phyloP scores from a whole-genome alignment of 2,113 vertebrate species.

The Nothocercus nigrocapillus region DNA sequence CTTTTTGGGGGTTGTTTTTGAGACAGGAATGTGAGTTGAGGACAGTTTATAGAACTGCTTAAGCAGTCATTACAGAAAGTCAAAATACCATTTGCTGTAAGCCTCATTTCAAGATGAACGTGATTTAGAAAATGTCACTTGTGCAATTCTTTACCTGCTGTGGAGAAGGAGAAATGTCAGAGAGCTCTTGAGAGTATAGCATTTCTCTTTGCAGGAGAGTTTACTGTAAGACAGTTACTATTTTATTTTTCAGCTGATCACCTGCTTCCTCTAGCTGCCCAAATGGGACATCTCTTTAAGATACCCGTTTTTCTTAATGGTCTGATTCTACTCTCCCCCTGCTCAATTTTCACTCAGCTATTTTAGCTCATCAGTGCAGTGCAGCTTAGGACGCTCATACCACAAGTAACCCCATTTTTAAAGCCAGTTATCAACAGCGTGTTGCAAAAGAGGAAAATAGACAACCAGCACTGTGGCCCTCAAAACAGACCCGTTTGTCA shows the following conservation, averaged over 20 bases:
- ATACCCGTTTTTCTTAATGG: background rate
- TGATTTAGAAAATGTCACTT: background rate
- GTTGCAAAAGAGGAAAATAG: background rate
- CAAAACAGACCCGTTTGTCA: background rate
- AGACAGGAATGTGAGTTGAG: background rate
- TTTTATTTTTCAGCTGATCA: background rate
- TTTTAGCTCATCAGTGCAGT: background rate
- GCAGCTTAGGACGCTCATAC: background rate
- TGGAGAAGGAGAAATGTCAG: background rate
- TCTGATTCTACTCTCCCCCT: background rate
- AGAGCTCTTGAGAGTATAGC: background rate
- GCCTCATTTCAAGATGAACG: background rate
- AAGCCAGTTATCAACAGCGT: background rate
- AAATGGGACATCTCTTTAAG: background rate
- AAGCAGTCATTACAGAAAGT: background rate
- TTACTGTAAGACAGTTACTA: rapidly evolving
- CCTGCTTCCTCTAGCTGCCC: background rate
- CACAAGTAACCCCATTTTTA: background rate
- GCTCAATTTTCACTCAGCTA: background rate
- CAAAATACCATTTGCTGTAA: background rate
- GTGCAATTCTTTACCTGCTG: background rate
- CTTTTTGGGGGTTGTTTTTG: background rate
- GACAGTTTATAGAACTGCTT: background rate
- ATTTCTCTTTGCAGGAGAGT: background rate
- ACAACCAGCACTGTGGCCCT: background rate